Conservation (phyloP, 2,888 invertebrate species). For the Zonitis immaculata region DNA sequence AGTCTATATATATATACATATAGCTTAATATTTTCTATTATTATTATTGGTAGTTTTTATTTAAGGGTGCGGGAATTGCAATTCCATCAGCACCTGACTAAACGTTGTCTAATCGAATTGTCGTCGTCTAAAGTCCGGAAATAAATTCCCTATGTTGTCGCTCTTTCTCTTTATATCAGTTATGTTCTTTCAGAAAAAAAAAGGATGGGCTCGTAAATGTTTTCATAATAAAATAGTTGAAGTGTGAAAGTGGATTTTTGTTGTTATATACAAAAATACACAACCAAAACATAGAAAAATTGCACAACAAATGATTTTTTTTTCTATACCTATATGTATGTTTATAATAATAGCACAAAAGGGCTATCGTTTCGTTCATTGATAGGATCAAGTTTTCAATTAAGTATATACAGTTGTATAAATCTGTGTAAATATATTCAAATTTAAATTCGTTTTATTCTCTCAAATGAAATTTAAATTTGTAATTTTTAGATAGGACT, state of each 20-base stretch:
- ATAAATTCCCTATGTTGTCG: constrained; percentile 35
- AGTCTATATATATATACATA: neutral
- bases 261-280: constrained; percentile 21
- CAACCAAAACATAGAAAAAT: neutral
- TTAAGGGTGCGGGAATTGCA: constrained; percentile 12
- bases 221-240: constrained; percentile 46
- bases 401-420: too few relatives aligned
- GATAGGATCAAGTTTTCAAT: too few relatives aligned
- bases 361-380: neutral
- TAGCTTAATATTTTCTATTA: neutral
- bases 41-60: neutral
- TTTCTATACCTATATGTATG: too few relatives aligned
- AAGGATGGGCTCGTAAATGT: constrained; percentile 41
- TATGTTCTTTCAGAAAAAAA: neutral
- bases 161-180: too few relatives aligned
- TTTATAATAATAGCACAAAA: neutral
- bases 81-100: constrained; percentile 24
- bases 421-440: too few relatives aligned
- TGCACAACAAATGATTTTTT: neutral
- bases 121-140: constrained; percentile 22
- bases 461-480: too few relatives aligned
- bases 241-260: constrained; percentile 50
- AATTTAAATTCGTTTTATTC: too few relatives aligned
- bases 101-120: constrained; percentile 30
- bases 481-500: neutral